Evolutionary conservation across 1,140 invertebrate genomes (phyloP), one percentile per base, ranked within the genome.

Genomic region (Drosophila subpulchrella): DNA sequence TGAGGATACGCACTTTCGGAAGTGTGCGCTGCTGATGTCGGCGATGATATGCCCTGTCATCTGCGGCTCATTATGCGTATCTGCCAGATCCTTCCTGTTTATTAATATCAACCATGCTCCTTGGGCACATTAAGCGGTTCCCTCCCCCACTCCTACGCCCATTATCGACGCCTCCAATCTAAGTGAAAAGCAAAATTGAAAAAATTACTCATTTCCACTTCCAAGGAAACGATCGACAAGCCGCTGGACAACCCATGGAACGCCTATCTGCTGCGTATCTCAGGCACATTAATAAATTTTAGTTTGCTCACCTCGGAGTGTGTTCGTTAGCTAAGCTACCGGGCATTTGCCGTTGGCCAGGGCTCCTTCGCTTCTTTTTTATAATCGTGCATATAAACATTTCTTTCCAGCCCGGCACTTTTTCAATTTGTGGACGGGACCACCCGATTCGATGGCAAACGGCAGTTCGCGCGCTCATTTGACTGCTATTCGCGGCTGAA

Each of bases 161-260:
- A 66, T 71, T 91, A 91, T 91, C 88, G 70, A 75, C 67, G 68
- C 74, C 74, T 81, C 56, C 81, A 72, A 90, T 91, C 88, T 88
- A 91, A 90, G 72, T 72, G 73, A 80, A 78, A 75, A 78, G 75
- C 79, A 75, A 82, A 86, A 89, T 89, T 83, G 77, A 89, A 86
- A 79, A 88, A 88, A 90, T 83, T 81, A 91, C 88, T 91, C 80
- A 91, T 91, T 90, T 91, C 80, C 88, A 91, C 88, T 91, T 91
- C 82, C 83, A 91, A 91, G 77, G 88, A 91, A 91, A 56, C 62
- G 74, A 58, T 77, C 66, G 67, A 84, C 79, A 62, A 78, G 65
- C 83, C 80, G 80, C 77, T 74, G 55, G 60, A 65, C 48, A 71
- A 73, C 46, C 42, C 60, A 5, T 5, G 27, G 63, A 71, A 75